A percentile compares a stretch with the other conserved stretches of the same genome.
Evolutionary conservation across 2,113 vertebrate species (phyloP).

Genomic region (Myrmecophaga tridactyla): DNA sequence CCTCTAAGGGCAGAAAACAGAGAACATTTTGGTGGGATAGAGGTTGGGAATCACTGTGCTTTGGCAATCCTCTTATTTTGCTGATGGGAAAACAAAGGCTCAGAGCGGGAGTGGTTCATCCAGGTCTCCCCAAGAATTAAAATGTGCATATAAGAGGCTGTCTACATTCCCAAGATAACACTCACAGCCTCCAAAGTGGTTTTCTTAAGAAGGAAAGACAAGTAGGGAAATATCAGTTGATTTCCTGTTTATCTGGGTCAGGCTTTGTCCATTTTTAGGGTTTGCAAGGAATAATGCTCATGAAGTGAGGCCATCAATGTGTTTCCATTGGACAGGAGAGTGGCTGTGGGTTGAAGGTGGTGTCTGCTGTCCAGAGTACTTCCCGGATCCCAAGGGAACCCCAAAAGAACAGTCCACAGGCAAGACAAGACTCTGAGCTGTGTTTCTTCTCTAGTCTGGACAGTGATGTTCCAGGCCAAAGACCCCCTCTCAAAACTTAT

Average conservation of each 20-base stretch:
- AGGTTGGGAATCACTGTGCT: neutral
- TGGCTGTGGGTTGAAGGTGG: neutral
- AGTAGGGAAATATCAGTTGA: neutral
- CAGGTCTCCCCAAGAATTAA: neutral
- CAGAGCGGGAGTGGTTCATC: neutral
- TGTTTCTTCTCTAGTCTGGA: neutral
- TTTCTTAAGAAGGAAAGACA: neutral
- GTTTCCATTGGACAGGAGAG: neutral
- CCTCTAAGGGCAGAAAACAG: neutral
- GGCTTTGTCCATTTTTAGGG: neutral
- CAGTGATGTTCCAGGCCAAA: neutral
- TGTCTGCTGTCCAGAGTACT: neutral
- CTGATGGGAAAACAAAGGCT: neutral
- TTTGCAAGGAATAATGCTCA: neutral
- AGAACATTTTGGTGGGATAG: neutral
- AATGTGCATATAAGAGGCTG: neutral
- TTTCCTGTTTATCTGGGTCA: neutral
- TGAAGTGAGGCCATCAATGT: neutral
- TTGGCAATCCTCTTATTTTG: neutral
- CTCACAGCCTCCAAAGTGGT: neutral
- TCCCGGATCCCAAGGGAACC: neutral
- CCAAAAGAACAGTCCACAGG: rapidly evolving
- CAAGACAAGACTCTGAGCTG: neutral
- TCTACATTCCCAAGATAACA: neutral
- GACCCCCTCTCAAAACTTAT: neutral